These are phyloP conservation scores for Ooceraea biroi DNA, from an alignment of 1,140 invertebrate species.

Conservation along the genomic window DNA sequence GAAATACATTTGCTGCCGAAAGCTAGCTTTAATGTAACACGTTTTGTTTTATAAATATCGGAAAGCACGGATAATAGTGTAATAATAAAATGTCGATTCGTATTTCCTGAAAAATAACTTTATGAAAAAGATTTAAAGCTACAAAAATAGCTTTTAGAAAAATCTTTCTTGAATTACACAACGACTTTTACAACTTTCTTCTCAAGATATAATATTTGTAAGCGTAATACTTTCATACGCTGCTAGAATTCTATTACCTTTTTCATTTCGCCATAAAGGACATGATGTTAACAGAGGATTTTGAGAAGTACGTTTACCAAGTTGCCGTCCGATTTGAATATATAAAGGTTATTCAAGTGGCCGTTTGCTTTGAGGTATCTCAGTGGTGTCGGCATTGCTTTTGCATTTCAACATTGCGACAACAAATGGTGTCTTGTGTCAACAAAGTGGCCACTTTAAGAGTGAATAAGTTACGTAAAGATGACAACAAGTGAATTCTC, in stretches of 20 bases:
- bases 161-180: too few species aligned
- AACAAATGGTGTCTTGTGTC: slow-evolving; percentile 57
- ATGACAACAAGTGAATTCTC: slow-evolving; percentile 56
- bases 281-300: slow-evolving; percentile 18
- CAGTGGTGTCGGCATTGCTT: slow-evolving; percentile 28
- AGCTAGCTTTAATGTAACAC: background rate
- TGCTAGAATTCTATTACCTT: background rate
- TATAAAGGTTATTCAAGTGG: slow-evolving; percentile 33
- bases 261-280: background rate
- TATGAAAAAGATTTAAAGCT: too few species aligned
- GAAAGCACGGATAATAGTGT: background rate
- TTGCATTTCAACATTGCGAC: slow-evolving; percentile 40
- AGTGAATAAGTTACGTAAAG: slow-evolving; percentile 38
- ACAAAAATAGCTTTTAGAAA: too few species aligned
- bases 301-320: slow-evolving; percentile 5
- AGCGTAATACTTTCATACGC: background rate
- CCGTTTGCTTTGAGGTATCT: slow-evolving; percentile 20
- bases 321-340: slow-evolving; percentile 31
- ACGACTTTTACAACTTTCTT: background rate
- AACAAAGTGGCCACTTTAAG: slow-evolving; percentile 50
- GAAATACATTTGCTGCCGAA: slow-evolving; percentile 15
- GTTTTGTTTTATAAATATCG: slow-evolving; percentile 7
- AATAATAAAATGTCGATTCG: background rate
- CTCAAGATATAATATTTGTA: background rate
- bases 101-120: too few species aligned